Evolutionary conservation across 2,113 vertebrate genomes (phyloP).

Genomic region (Urocolius indicus): DNA sequence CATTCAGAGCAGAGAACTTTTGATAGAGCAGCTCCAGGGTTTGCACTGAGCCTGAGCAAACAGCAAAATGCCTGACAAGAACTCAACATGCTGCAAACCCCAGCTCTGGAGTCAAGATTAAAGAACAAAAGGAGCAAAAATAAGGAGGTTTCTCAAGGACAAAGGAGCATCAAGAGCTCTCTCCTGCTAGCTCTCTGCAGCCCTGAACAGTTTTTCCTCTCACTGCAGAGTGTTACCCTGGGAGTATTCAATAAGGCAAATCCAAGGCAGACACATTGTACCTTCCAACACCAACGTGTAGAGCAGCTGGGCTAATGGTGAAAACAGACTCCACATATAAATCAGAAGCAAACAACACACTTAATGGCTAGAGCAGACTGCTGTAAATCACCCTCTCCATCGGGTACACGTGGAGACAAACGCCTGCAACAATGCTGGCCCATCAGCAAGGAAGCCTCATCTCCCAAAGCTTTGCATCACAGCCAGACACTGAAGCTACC

Average conservation of each 20-base stretch:
- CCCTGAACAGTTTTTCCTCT: background rate
- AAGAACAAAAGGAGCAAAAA: background rate
- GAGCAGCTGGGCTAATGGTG: background rate
- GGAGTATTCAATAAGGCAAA: background rate
- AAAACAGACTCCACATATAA: constrained; percentile 13
- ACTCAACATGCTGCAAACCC: accelerated
- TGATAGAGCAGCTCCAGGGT: background rate
- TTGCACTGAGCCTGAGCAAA: background rate
- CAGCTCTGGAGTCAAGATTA: accelerated
- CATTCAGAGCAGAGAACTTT: background rate
- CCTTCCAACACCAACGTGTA: background rate
- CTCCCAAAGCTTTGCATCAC: background rate
- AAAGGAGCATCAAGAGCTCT: background rate
- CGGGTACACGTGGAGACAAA: background rate
- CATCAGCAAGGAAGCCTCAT: background rate
- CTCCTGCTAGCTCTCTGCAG: background rate
- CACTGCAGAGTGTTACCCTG: background rate
- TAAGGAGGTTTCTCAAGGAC: background rate
- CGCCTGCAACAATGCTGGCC: background rate
- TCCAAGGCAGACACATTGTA: background rate
- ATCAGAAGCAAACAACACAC: background rate
- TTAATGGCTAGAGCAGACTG: background rate
- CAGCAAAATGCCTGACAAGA: background rate
- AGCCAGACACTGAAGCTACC: background rate
- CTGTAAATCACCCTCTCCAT: background rate